Conservation (phyloP, 2,797 vertebrate species). For the Clarias fuscus region DNA sequence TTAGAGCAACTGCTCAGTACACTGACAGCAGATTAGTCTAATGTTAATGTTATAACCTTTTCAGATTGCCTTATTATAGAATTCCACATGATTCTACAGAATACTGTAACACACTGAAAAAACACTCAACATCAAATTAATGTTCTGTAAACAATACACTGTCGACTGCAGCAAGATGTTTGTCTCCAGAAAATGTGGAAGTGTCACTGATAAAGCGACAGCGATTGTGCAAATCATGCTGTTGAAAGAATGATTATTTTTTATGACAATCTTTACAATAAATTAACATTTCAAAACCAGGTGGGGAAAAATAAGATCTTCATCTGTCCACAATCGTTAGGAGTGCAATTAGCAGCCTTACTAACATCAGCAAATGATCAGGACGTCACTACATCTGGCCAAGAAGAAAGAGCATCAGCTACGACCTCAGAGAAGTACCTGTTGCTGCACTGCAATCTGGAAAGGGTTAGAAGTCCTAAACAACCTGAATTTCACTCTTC, state of each 20-base stretch:
- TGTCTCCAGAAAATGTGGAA: not conserved
- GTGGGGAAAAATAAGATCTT: not conserved
- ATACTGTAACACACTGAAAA: not conserved
- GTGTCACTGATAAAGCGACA: not conserved
- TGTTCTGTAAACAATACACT: not conserved
- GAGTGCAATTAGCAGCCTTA: not conserved
- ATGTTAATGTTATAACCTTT: too few species aligned
- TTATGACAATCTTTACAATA: not conserved
- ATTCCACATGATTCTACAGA: not conserved
- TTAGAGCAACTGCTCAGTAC: not conserved
- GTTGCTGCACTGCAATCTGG: too few species aligned
- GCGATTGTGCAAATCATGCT: not conserved
- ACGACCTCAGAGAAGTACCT: too few species aligned
- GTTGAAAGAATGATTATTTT: not conserved
- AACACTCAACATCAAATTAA: not conserved
- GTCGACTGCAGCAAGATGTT: not conserved
- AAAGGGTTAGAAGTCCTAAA: too few species aligned
- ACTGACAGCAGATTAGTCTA: not conserved
- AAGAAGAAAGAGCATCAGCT: too few species aligned
- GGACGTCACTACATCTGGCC: too few species aligned
- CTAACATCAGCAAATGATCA: not conserved
- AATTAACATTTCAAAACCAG: not conserved
- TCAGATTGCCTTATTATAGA: not conserved
- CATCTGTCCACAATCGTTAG: not conserved
- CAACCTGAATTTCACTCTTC: too few species aligned